A percentile compares a stretch with the other conserved stretches of the same genome.
Conservation (phyloP, 2,888 invertebrate genomes). For the Lasioglossum malachurum region DNA sequence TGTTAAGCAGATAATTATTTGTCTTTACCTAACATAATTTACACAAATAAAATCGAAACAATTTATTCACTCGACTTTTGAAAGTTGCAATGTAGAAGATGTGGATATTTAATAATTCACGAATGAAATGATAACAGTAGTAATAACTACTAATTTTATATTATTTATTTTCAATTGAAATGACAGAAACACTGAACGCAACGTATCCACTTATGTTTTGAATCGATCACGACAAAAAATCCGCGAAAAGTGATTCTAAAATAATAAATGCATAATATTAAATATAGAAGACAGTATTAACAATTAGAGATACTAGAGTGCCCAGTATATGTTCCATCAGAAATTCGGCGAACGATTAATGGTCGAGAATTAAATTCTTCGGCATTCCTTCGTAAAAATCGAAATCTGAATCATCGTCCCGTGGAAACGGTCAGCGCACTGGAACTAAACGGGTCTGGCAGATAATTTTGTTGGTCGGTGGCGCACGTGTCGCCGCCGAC, state of each 20-base stretch:
- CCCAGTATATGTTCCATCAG: not conserved
- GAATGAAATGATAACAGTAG: no score
- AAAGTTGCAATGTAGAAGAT: no score
- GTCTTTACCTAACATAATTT: no score
- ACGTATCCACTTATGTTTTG: no score
- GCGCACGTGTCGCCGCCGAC: slow-evolving; percentile 45
- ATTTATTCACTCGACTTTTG: no score
- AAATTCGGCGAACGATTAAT: not conserved
- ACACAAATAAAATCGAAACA: no score
- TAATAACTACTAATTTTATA: no score
- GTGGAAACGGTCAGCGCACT: not conserved
- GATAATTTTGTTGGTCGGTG: slow-evolving; percentile 35
- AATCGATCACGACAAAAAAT: no score
- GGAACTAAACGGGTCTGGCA: slow-evolving; percentile 7
- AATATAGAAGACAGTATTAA: not conserved
- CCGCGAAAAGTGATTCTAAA: not conserved
- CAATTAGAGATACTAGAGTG: not conserved
- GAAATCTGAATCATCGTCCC: not conserved
- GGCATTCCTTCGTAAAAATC: not conserved
- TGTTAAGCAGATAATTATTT: not conserved
- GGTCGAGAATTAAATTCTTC: not conserved
- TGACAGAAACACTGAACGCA: no score
- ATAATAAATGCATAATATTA: not conserved
- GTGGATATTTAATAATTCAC: no score
- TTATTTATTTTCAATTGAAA: no score